Conservation (phyloP, 2,797 vertebrate species). For the Alfaro cultratus region DNA sequence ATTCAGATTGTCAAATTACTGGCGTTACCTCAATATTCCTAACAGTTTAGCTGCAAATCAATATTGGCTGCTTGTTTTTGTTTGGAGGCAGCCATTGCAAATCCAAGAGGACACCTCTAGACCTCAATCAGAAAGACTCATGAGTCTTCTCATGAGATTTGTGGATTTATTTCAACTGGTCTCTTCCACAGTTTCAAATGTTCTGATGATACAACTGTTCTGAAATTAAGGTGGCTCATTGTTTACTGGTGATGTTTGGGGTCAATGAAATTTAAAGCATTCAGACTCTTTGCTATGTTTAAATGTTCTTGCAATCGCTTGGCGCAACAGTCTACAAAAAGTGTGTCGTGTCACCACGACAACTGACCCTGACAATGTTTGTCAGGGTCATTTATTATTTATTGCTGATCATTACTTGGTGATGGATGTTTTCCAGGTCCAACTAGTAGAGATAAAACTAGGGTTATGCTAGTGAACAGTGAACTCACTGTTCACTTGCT, state of each 20-base stretch:
- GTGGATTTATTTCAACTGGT: neutral
- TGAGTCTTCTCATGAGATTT: neutral
- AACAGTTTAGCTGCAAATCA: neutral
- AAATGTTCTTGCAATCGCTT: neutral
- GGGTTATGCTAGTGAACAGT: neutral
- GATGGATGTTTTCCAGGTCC: neutral
- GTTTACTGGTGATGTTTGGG: neutral
- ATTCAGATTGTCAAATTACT: neutral
- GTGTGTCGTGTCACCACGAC: neutral
- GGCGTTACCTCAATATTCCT: neutral
- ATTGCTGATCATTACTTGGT: neutral
- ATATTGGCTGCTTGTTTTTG: neutral
- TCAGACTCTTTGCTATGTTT: neutral
- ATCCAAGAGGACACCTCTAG: neutral
- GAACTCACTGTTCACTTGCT: conserved; percentile 1
- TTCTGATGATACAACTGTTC: neutral
- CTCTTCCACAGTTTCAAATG: neutral
- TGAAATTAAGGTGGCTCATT: neutral
- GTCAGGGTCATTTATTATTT: neutral
- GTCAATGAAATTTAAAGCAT: neutral
- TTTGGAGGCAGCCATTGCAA: neutral
- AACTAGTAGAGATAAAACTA: neutral
- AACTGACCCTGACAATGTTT: neutral
- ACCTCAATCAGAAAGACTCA: neutral
- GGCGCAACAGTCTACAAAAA: neutral